These are phyloP conservation scores for Drosophila funebris DNA, from an alignment of 1,140 invertebrate genomes.

Conservation along the genomic window DNA sequence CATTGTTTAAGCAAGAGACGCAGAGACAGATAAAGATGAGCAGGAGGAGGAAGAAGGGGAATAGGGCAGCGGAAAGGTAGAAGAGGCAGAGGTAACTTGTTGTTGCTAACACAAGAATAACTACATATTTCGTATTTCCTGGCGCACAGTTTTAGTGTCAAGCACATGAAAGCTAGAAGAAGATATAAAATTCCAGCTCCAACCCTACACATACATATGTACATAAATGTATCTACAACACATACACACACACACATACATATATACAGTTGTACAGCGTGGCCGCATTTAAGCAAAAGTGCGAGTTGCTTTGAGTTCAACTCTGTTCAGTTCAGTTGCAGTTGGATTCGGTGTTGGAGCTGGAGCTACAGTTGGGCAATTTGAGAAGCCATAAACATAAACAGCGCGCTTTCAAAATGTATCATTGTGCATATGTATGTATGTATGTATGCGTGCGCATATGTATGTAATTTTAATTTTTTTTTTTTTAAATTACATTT, in stretches of 20 bases:
- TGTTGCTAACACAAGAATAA: conserved; percentile 31
- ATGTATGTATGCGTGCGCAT: conserved; percentile 6
- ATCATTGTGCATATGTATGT: conserved; percentile 1
- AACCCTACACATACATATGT: conserved; percentile 3
- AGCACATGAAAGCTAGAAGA: conserved; percentile 42
- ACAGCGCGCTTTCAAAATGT: conserved; percentile 75
- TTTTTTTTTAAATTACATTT: conserved; percentile 66
- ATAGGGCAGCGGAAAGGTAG: background rate
- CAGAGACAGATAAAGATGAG: background rate
- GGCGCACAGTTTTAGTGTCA: conserved; percentile 48
- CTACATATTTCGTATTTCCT: conserved; percentile 35
- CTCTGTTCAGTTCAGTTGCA: conserved; percentile 46
- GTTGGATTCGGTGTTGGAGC: conserved; percentile 22
- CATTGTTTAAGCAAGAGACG: conserved; percentile 2
- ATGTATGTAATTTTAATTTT: conserved; percentile 4
- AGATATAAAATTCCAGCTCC: conserved; percentile 40
- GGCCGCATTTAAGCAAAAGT: conserved; percentile 63
- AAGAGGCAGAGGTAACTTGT: conserved; percentile 44
- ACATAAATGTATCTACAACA: background rate
- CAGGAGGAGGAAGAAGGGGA: background rate
- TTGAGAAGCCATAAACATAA: conserved; percentile 74
- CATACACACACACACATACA: background rate
- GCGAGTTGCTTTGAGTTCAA: conserved; percentile 43
- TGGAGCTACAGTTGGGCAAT: conserved; percentile 60
- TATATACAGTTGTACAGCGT: conserved; percentile 33